Evolutionary conservation across 2,113 vertebrate species (phyloP), one percentile per base, ranked within the genome.

Genomic region (Dasyurus viverrinus): DNA sequence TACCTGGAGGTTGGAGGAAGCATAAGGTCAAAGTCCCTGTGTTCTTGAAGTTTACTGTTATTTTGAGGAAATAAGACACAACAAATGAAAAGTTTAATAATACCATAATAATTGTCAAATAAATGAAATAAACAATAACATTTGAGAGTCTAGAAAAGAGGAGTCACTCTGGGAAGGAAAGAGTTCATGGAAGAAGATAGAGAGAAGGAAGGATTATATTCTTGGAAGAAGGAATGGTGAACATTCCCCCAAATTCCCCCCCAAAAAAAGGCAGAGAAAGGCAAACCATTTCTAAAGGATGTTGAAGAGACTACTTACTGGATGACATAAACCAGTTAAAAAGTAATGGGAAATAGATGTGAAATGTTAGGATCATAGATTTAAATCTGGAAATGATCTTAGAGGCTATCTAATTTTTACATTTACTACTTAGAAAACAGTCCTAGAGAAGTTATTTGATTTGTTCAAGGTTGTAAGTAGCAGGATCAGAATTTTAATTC

Each of bases 181-280:
- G n/a, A 42, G 36, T 42, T 42, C 16, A 23, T 84, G 68, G 19
- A 42, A 84, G 16, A 84, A 84, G 7, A 84, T 84, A 8, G 36
- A 84, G 19, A 42, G 68, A 84, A 84, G 42, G 6, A 76, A n/a
- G 36, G n/a, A 84, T 84, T 84, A 7, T 84, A 84, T 42, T 84
- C 5, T 6, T 22, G 1, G 68, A 84, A 42, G n/a, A 42, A 84
- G 19, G 7, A 42, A 84, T 2, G 22, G 42, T 84, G 68, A 84
- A n/a, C n/a, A n/a, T n/a, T n/a, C n/a, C n/a, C n/a, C n/a, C n/a
- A n/a, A n/a, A n/a, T n/a, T n/a, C n/a, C n/a, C n/a, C n/a, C n/a
- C n/a, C n/a, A n/a, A 6, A 0, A 1, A 0, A 36, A 1, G 4
- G 60, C 53, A 54, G 16, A 9, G 57, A 1, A 19, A 36, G 60